These are phyloP conservation scores for Stomatorhinus ivindoensis DNA, from an alignment of 2,113 vertebrate species.

Conservation along the genomic window DNA sequence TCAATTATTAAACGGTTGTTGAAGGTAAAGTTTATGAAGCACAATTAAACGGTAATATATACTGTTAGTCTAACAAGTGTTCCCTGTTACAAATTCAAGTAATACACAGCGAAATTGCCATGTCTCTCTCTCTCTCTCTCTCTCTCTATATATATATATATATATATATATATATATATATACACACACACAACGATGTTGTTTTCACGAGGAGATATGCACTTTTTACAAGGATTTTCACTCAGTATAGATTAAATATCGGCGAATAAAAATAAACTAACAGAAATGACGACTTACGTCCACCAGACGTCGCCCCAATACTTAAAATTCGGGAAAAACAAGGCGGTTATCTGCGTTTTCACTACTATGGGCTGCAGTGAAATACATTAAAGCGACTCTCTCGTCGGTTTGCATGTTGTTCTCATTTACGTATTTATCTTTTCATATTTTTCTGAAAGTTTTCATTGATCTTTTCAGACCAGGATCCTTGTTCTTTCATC, in stretches of 20 bases:
- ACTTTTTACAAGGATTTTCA: neutral
- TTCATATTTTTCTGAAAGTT: neutral
- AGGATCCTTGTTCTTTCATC: neutral
- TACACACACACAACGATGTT: too few relatives aligned
- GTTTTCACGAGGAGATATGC: neutral
- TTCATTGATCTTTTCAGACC: neutral
- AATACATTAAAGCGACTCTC: neutral
- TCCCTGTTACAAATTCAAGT: neutral
- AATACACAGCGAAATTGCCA: neutral
- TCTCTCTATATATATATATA: too few relatives aligned
- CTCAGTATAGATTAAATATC: neutral
- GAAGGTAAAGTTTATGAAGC: neutral
- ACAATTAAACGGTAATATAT: neutral
- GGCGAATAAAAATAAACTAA: neutral
- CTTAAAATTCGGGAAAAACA: neutral
- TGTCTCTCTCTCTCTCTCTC: too few relatives aligned
- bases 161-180: too few relatives aligned
- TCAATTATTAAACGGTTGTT: neutral
- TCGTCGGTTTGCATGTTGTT: neutral
- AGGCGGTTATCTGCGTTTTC: neutral
- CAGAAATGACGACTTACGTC: neutral
- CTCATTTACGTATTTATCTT: neutral
- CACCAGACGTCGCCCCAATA: conserved; percentile 13
- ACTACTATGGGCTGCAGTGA: too few relatives aligned
- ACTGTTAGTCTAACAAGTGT: neutral